These are phyloP conservation scores for Drosophila neocordata DNA, from an alignment of 1,140 invertebrate genomes.

Conservation along the genomic window DNA sequence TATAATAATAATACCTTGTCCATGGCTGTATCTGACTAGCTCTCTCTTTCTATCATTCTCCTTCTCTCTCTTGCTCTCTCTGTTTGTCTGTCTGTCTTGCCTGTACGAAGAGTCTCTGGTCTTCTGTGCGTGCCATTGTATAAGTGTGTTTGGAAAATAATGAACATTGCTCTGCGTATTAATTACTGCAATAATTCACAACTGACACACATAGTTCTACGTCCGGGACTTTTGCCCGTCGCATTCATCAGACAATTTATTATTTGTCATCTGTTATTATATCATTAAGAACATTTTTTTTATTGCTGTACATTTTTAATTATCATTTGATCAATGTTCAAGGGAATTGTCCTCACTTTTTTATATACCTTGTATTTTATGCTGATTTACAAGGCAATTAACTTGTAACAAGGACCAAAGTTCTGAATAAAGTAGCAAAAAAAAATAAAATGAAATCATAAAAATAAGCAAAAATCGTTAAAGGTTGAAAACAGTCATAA, in stretches of 20 bases:
- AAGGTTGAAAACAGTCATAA: not conserved
- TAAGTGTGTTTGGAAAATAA: constrained; percentile 53
- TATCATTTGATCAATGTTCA: constrained; percentile 70
- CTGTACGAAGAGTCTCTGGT: not conserved
- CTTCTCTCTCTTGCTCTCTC: too few species aligned
- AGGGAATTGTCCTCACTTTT: constrained; percentile 13
- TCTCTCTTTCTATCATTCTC: not conserved
- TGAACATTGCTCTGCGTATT: constrained; percentile 71
- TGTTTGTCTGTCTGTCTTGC: too few species aligned
- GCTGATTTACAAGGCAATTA: constrained; percentile 74
- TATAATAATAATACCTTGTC: constrained; percentile 56
- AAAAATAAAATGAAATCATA: not conserved
- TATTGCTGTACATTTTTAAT: constrained; percentile 71
- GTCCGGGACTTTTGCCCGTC: constrained; percentile 19
- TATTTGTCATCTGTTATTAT: constrained; percentile 82
- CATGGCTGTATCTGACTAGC: constrained; percentile 1
- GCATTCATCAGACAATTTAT: constrained; percentile 64
- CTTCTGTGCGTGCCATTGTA: constrained; percentile 3
- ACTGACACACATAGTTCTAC: constrained; percentile 37
- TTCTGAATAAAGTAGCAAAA: not conserved
- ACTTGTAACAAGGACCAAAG: constrained; percentile 46
- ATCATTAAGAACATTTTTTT: constrained; percentile 71
- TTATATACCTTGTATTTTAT: constrained; percentile 41
- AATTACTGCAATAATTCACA: constrained; percentile 75
- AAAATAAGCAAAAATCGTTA: not conserved